These are phyloP conservation scores for Cylindroiulus punctatus DNA, from an alignment of 2,888 invertebrate genomes.

Conservation along the genomic window DNA sequence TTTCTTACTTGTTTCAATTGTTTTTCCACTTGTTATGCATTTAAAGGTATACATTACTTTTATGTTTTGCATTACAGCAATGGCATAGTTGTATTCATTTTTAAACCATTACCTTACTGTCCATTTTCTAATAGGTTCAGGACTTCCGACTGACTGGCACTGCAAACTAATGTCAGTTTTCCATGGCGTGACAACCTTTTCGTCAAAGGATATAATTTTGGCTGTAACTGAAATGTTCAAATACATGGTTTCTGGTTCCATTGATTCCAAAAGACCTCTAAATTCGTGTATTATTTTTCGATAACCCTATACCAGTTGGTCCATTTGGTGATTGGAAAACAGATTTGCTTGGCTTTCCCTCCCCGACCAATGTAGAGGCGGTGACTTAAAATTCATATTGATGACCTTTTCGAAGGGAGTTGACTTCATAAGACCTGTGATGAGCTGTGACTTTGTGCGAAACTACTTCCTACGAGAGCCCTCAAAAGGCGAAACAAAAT, in stretches of 20 bases:
- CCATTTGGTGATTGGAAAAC: conserved; percentile 63
- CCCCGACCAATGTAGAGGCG: conserved; percentile 65
- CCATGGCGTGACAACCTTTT: conserved; percentile 69
- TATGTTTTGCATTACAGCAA: no score
- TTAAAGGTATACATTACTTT: no score
- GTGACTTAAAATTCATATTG: conserved; percentile 65
- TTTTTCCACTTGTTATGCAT: conserved; percentile 53
- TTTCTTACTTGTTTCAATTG: neutral
- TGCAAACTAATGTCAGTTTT: conserved; percentile 91
- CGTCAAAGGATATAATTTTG: conserved; percentile 93
- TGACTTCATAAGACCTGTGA: conserved; percentile 60
- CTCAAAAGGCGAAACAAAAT: conserved; percentile 51
- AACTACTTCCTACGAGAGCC: conserved; percentile 20
- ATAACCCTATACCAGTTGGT: conserved; percentile 60
- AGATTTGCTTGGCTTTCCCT: conserved; percentile 64
- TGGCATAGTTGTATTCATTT: no score
- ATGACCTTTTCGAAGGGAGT: conserved; percentile 62
- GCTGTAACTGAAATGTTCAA: conserved; percentile 78
- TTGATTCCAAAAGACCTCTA: neutral
- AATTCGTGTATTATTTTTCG: no score
- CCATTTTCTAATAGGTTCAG: conserved; percentile 91
- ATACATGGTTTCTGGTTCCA: neutral
- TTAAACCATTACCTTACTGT: no score
- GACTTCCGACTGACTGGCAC: conserved; percentile 90
- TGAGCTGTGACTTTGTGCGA: conserved; percentile 35